A percentile compares a stretch with the other conserved stretches of the same genome.
Evolutionary conservation across 1,140 invertebrate species (phyloP).

Genomic region (Megalonaias nervosa): DNA sequence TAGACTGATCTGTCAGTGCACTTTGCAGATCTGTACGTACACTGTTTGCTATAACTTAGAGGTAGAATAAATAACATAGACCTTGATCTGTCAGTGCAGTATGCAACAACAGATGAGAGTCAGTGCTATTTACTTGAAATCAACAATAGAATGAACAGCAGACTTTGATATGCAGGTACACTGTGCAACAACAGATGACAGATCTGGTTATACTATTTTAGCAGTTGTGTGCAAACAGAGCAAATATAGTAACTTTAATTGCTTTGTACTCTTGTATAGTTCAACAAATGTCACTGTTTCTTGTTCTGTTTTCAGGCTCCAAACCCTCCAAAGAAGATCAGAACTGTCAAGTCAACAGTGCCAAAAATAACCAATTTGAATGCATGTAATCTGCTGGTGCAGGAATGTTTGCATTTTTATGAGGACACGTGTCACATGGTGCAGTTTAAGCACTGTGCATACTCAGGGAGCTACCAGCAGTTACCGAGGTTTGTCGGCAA

Average conservation of each 20-base stretch:
- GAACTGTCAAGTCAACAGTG: conserved; percentile 83
- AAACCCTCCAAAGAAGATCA: conserved; percentile 82
- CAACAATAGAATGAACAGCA: neutral
- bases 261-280: neutral
- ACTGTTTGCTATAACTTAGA: too few species aligned
- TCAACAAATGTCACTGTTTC: neutral
- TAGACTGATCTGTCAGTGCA: too few species aligned
- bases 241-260: neutral
- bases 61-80: too few species aligned
- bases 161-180: neutral
- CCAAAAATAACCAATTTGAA: conserved; percentile 71
- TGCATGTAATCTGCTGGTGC: conserved; percentile 81
- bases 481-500: conserved; percentile 80
- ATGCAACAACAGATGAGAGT: too few species aligned
- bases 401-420: conserved; percentile 90
- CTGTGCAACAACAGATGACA: neutral
- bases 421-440: conserved; percentile 89
- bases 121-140: neutral
- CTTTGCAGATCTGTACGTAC: too few species aligned
- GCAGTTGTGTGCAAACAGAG: neutral
- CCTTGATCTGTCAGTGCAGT: too few species aligned
- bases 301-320: conserved; percentile 77
- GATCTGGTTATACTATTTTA: neutral
- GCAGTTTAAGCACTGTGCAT: conserved; percentile 89
- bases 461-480: conserved; percentile 87